Evolutionary conservation across 2,797 vertebrate genomes (phyloP).

Genomic region (Gymnodraco acuticeps): DNA sequence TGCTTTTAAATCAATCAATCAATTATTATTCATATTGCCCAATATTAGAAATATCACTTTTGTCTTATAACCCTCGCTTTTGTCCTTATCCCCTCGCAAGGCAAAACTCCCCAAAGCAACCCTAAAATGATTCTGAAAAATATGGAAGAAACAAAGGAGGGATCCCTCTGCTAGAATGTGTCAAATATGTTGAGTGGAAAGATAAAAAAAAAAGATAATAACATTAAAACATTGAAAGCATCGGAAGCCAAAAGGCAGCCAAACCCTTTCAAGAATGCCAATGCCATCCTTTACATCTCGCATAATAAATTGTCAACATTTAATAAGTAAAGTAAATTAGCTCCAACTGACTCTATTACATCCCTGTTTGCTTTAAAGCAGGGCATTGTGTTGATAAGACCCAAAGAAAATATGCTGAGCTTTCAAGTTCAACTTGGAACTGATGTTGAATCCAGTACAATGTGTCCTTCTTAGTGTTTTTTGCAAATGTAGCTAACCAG

Average conservation of each 20-base stretch:
- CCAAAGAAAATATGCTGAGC: slow-evolving; percentile 30
- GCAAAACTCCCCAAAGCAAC: too few relatives aligned
- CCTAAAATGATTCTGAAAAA: too few relatives aligned
- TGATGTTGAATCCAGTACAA: slow-evolving; percentile 27
- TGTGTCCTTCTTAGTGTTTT: slow-evolving; percentile 46
- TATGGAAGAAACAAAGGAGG: too few relatives aligned
- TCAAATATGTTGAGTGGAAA: too few relatives aligned
- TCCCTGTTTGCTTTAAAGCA: slow-evolving; percentile 41
- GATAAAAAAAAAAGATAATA: too few relatives aligned
- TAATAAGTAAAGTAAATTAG: slow-evolving; percentile 63
- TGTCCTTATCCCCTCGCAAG: too few relatives aligned
- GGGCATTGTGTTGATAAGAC: slow-evolving; percentile 14
- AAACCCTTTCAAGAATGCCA: background rate
- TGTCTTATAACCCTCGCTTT: too few relatives aligned
- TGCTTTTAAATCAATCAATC: background rate
- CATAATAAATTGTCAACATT: slow-evolving; percentile 58
- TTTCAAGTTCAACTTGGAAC: slow-evolving; percentile 15
- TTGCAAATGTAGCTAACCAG: slow-evolving; percentile 33
- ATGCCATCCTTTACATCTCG: slow-evolving; percentile 31
- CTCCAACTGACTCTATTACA: slow-evolving; percentile 35
- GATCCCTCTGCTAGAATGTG: too few relatives aligned
- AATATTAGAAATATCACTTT: too few relatives aligned
- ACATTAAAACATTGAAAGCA: too few relatives aligned
- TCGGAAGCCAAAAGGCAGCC: too few relatives aligned
- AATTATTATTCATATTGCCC: too few relatives aligned